Base-by-base conservation (phyloP, 2,888 invertebrate genomes). In the Conus canariensis region DNA sequence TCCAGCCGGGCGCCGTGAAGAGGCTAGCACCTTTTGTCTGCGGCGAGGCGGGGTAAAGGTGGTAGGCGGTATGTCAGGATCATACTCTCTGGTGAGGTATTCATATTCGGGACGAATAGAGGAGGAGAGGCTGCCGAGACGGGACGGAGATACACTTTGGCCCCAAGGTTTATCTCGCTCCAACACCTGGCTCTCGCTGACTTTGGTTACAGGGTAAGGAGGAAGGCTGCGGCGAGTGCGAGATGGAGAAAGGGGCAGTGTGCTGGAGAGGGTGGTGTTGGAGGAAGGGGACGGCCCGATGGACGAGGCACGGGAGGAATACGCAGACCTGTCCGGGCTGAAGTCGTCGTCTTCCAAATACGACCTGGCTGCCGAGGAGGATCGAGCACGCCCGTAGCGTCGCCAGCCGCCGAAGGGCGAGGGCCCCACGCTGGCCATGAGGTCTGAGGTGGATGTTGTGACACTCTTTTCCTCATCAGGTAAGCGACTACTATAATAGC, bases 1-100 rank as follows among this genome's bases (percentile, higher is more conserved):
- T 16, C 94, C 93, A 56, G 93, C 87, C 64, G 90, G 90, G 74
- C 92, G 89, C 16, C 85, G 87, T 86, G 92, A 93, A 30, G 93
- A 91, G 60, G 92, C 91, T 16, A 93, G 87, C 25, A 93, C 92
- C n/a, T 90, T 91, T 82, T 91, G 93, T 74, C 91, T 91, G 74
- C 91, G 92, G 19, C 92, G 90, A 45, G 83, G 58, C 89, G 85
- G 60, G 10, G 64, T 64, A 16, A 64, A 64, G 10, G 64, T 12
- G 16, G 56, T 1, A 64, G 90, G 85, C 60, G 86, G 77, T 19
- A 70, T 60, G 45, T 87, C 89, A 5, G 90, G 90, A n/a, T 90
- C 87, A 30, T 86, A 85, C 25, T 88, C 85, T 8, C 58, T 74
- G 30, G 70, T 74, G 58, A 85, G 16, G 0, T 70, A 85, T 16